These are phyloP conservation scores for Scophthalmus maximus DNA, from an alignment of 2,113 vertebrate genomes.

Conservation along the genomic window DNA sequence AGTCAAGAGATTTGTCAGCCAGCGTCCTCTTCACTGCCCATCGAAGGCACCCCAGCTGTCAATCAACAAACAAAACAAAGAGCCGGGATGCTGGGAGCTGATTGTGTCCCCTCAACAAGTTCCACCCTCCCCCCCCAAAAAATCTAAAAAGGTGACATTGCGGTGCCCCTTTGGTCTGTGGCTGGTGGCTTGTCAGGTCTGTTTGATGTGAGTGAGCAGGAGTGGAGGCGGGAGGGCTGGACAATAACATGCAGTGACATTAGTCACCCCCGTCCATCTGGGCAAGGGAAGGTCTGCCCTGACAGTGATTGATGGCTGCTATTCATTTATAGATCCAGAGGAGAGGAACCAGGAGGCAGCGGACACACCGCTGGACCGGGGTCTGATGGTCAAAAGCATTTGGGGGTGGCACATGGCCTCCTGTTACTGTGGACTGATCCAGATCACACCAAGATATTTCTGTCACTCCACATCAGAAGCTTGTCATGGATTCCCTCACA, in stretches of 20 bases:
- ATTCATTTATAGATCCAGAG: conserved; percentile 90
- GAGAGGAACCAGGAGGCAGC: conserved; percentile 53
- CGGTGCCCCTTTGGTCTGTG: conserved; percentile 85
- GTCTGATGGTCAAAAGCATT: conserved; percentile 59
- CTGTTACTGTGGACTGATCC: conserved; percentile 37
- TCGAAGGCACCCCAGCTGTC: conserved; percentile 68
- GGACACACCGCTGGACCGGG: conserved; percentile 24
- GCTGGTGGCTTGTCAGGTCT: conserved; percentile 95
- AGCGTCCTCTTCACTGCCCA: conserved; percentile 63
- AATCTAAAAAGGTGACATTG: conserved; percentile 95
- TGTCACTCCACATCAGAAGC: background rate
- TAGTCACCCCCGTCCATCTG: conserved; percentile 93
- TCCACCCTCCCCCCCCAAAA: conserved; percentile 65
- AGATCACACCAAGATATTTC: conserved; percentile 5
- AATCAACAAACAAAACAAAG: conserved; percentile 75
- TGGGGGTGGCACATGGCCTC: conserved; percentile 49
- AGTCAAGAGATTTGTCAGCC: conserved; percentile 46
- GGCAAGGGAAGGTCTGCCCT: conserved; percentile 89
- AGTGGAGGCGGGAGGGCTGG: conserved; percentile 89
- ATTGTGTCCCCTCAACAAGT: conserved; percentile 80
- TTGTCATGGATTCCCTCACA: background rate
- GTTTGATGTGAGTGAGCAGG: conserved; percentile 88
- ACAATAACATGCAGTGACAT: conserved; percentile 97
- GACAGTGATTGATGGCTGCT: conserved; percentile 98
- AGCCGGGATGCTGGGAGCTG: conserved; percentile 60